Percentiles rank a stretch among this genome's conserved stretches.
phyloP scores from a whole-genome alignment of 1,140 invertebrate genomes.

The Eueides isabella region DNA sequence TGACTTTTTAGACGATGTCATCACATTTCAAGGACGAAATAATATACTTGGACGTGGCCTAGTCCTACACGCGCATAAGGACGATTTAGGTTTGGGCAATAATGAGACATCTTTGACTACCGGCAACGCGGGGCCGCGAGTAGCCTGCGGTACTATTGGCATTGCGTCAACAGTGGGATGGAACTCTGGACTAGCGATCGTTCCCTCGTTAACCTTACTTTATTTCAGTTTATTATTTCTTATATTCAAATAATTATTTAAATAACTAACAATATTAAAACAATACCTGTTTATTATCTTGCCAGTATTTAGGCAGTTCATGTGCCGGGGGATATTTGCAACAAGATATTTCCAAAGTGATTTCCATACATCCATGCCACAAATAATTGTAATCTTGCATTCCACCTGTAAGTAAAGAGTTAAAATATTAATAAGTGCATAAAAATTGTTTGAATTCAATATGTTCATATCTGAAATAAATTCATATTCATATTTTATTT shows the following conservation, averaged over 20 bases:
- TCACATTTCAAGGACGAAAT: conserved; percentile 84
- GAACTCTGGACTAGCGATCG: conserved; percentile 52
- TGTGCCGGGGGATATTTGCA: conserved; percentile 96
- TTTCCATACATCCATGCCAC: conserved; percentile 98
- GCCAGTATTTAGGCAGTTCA: conserved; percentile 95
- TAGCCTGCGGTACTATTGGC: conserved; percentile 91
- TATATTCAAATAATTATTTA: conserved; percentile 2
- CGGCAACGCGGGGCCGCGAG: conserved; percentile 90
- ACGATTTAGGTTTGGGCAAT: conserved; percentile 89
- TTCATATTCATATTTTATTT: neutral
- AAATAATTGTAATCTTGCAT: conserved; percentile 99
- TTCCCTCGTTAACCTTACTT: conserved; percentile 42
- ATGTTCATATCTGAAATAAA: neutral
- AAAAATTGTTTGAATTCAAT: neutral
- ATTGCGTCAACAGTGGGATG: conserved; percentile 74
- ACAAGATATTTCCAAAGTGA: conserved; percentile 98
- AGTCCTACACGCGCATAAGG: conserved; percentile 88
- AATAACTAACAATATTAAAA: neutral
- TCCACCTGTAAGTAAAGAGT: conserved; percentile 60
- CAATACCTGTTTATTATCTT: conserved; percentile 93
- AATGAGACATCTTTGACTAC: conserved; percentile 87
- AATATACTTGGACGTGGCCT: conserved; percentile 90
- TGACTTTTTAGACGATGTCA: conserved; percentile 85
- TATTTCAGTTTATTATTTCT: conserved; percentile 27
- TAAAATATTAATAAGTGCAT: neutral